phyloP scores from a whole-genome alignment of 1,140 invertebrate genomes.

The Drosophila watanabei region DNA sequence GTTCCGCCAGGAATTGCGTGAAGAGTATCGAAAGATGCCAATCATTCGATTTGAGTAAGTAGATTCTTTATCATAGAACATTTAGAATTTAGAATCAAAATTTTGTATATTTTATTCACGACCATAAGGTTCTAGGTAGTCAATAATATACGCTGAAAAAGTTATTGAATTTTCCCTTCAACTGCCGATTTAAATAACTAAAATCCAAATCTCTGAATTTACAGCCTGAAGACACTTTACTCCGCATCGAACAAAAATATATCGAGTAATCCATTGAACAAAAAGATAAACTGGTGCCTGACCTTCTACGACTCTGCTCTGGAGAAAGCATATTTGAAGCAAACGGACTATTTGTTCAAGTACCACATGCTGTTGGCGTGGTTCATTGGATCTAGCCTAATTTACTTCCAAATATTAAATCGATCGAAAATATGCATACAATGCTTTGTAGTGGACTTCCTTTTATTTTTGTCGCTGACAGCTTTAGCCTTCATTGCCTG shows the following conservation, averaged over 20 bases:
- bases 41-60: slow-evolving; percentile 67
- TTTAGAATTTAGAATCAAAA: too few species aligned
- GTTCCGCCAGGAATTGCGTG: slow-evolving; percentile 11
- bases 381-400: slow-evolving; percentile 3
- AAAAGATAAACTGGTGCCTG: slow-evolving; percentile 42
- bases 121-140: background rate
- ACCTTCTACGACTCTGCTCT: slow-evolving; percentile 57
- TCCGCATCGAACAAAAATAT: background rate
- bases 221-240: background rate
- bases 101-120: too few species aligned
- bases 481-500: slow-evolving; percentile 79
- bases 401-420: slow-evolving; percentile 10
- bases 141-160: background rate
- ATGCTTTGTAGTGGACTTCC: background rate
- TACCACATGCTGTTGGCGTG: slow-evolving; percentile 63
- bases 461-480: slow-evolving; percentile 44
- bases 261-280: background rate
- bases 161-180: background rate
- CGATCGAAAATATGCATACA: rapidly evolving
- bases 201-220: background rate
- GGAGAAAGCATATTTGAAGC: slow-evolving; percentile 62
- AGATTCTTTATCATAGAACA: background rate
- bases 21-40: slow-evolving; percentile 76
- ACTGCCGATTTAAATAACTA: background rate
- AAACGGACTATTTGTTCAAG: slow-evolving; percentile 74